Percentiles rank a stretch among this genome's conserved stretches.
Evolutionary conservation across 92 coral and sea anemone species (phyloP).

Genomic region (Phenganax stokvisi): DNA sequence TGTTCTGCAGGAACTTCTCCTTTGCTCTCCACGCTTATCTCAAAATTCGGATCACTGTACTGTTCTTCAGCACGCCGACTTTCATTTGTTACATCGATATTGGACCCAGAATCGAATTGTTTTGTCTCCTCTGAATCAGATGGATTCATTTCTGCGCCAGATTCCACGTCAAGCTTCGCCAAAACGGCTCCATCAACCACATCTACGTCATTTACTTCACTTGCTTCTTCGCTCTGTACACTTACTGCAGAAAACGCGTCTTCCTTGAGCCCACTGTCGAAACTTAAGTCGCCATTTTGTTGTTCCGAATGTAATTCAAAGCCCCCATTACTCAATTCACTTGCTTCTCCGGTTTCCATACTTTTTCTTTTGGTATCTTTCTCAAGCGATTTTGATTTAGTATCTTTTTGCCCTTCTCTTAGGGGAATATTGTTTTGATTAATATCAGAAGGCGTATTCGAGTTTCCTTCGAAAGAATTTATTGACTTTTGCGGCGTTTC

Average conservation of each 20-base stretch:
- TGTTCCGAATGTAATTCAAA: background rate
- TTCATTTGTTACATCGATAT: background rate
- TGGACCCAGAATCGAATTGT: background rate
- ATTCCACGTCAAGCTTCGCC: slow-evolving; percentile 11
- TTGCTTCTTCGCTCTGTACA: background rate
- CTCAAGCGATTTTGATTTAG: background rate
- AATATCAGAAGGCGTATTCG: slow-evolving; percentile 27
- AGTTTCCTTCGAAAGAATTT: background rate
- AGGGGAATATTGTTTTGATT: slow-evolving; percentile 23
- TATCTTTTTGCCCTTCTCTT: background rate
- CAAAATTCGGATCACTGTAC: background rate
- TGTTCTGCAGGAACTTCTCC: background rate
- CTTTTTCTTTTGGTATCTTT: slow-evolving; percentile 14
- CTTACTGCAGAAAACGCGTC: background rate
- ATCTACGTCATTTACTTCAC: background rate
- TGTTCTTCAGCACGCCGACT: background rate
- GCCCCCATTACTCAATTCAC: slow-evolving; percentile 14
- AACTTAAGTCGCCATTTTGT: slow-evolving; percentile 16
- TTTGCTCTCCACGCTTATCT: background rate
- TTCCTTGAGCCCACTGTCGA: background rate
- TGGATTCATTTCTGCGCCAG: background rate
- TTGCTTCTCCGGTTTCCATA: slow-evolving; percentile 4
- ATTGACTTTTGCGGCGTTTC: slow-evolving; percentile 40
- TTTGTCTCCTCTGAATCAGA: background rate
- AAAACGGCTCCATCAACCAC: slow-evolving; percentile 11